phyloP scores from a whole-genome alignment of 2,113 vertebrate species.

The Gymnobelideus leadbeateri region DNA sequence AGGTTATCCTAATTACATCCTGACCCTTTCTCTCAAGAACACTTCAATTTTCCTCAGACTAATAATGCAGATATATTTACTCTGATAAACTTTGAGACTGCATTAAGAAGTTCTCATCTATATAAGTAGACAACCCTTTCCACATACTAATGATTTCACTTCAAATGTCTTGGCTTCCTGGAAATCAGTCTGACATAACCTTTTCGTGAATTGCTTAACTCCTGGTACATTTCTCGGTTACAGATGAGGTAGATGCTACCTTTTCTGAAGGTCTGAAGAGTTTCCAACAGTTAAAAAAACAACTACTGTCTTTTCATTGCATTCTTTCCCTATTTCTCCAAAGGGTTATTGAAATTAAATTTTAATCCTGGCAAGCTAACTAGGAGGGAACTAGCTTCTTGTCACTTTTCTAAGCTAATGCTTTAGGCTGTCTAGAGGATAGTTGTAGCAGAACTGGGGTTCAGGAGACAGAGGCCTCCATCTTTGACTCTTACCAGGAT shows the following conservation, averaged over 20 bases:
- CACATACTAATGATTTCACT: constrained; percentile 59
- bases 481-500: neutral
- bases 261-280: constrained; percentile 39
- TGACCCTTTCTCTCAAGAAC: constrained; percentile 34
- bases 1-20: neutral
- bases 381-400: neutral
- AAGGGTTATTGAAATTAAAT: constrained; percentile 30
- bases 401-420: neutral
- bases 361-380: neutral
- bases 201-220: constrained; percentile 71
- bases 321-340: neutral
- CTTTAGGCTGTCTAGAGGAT: neutral
- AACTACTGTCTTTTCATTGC: neutral
- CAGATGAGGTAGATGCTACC: constrained; percentile 24
- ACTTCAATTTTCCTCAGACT: neutral
- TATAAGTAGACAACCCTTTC: constrained; percentile 55
- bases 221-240: constrained; percentile 33
- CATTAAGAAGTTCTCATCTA: constrained; percentile 25
- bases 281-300: neutral
- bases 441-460: neutral
- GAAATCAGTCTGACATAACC: constrained; percentile 54
- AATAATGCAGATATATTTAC: constrained; percentile 45
- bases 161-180: constrained; percentile 44
- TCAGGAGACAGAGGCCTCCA: neutral
- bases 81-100: neutral